These are phyloP conservation scores for Pogonomyrmex californicus DNA, from an alignment of 1,140 invertebrate genomes.

Conservation along the genomic window DNA sequence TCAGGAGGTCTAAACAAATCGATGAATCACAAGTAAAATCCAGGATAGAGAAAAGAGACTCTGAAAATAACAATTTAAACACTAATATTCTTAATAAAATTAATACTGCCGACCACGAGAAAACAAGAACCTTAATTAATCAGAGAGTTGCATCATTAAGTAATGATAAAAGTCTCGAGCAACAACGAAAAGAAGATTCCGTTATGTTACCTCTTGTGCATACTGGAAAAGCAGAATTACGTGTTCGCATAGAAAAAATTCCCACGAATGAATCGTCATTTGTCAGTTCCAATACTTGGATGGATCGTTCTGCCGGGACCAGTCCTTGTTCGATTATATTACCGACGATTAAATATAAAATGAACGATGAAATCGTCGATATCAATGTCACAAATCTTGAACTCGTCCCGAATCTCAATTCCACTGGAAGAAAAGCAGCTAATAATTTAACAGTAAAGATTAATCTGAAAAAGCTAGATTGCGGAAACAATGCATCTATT, in stretches of 20 bases:
- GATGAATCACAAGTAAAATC: conserved; percentile 7
- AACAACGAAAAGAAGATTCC: background rate
- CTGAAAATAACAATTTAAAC: background rate
- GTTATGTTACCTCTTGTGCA: conserved; percentile 35
- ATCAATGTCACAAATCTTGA: background rate
- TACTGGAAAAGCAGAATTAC: conserved; percentile 18
- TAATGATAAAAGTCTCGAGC: background rate
- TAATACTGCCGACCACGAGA: background rate
- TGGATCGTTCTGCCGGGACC: background rate
- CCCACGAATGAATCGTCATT: conserved; percentile 27
- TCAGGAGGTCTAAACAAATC: background rate
- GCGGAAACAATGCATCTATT: background rate
- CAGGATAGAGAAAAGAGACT: conserved; percentile 40
- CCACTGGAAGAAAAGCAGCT: background rate
- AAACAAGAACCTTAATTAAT: background rate
- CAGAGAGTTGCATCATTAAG: background rate
- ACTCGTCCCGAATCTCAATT: background rate
- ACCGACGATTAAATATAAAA: background rate
- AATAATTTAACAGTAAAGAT: background rate
- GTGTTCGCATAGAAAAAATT: conserved; percentile 49
- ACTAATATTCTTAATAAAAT: background rate
- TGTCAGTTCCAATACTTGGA: conserved; percentile 34
- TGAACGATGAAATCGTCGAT: background rate
- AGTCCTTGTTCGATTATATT: background rate
- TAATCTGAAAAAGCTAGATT: background rate